These are phyloP conservation scores for Crotalus horridus DNA, from an alignment of 2,113 vertebrate genomes.

Conservation along the genomic window DNA sequence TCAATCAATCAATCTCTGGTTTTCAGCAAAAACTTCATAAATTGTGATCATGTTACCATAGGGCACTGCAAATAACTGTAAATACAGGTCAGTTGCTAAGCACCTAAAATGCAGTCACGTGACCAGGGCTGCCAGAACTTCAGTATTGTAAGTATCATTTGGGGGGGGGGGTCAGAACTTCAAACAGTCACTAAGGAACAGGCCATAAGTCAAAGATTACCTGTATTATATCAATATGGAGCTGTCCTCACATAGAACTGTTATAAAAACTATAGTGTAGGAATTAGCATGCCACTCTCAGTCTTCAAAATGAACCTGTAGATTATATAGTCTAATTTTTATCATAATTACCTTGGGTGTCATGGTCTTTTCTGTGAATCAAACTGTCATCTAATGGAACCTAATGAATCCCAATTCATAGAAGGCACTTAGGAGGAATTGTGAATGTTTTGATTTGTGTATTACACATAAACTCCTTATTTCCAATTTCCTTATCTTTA, in stretches of 20 bases:
- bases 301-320: background rate
- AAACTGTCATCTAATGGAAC: background rate
- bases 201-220: background rate
- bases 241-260: background rate
- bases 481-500: background rate
- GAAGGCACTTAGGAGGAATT: background rate
- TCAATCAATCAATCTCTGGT: too few species aligned
- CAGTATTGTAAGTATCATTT: background rate
- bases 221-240: background rate
- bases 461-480: background rate
- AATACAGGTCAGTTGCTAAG: background rate
- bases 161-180: background rate
- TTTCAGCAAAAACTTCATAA: background rate
- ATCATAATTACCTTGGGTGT: background rate
- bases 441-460: background rate
- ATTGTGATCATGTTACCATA: background rate
- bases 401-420: background rate
- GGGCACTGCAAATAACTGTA: background rate
- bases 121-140: background rate
- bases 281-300: background rate
- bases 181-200: background rate
- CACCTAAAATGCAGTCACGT: background rate
- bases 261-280: background rate
- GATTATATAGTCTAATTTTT: background rate
- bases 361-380: background rate